Conservation (phyloP, 2,888 invertebrate species). For the Emmelina monodactyla region DNA sequence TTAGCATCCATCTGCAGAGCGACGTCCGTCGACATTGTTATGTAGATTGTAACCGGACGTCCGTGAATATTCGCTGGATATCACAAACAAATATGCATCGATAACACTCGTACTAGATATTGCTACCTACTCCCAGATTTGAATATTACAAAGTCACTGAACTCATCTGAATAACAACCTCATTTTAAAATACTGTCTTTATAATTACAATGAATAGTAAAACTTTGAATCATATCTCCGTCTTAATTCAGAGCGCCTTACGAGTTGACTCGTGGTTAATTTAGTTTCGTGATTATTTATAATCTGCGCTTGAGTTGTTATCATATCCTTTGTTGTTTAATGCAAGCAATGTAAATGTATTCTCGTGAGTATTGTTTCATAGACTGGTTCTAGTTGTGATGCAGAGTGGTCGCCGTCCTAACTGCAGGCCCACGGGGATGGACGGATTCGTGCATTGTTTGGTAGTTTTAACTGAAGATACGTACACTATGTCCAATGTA, state of each 20-base stretch:
- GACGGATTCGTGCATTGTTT: not conserved
- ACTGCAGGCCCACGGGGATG: not conserved
- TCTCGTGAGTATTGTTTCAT: not conserved
- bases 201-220: no score
- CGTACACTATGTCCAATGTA: conserved; percentile 15
- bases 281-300: no score
- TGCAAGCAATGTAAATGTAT: not conserved
- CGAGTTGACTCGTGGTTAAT: no score
- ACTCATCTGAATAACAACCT: no score
- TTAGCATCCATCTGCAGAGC: conserved; percentile 56
- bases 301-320: no score
- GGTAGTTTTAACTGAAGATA: not conserved
- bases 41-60: conserved; percentile 61
- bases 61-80: conserved; percentile 31
- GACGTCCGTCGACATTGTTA: conserved; percentile 50
- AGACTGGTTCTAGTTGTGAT: not conserved
- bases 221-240: no score
- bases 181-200: no score
- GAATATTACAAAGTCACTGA: no score
- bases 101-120: no score
- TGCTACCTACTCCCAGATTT: no score
- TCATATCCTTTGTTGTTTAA: no score
- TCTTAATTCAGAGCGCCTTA: no score
- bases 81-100: conserved; percentile 35
- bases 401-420: not conserved